These are phyloP conservation scores for Melanotaenia boesemani DNA, from an alignment of 2,797 vertebrate genomes.

Conservation along the genomic window DNA sequence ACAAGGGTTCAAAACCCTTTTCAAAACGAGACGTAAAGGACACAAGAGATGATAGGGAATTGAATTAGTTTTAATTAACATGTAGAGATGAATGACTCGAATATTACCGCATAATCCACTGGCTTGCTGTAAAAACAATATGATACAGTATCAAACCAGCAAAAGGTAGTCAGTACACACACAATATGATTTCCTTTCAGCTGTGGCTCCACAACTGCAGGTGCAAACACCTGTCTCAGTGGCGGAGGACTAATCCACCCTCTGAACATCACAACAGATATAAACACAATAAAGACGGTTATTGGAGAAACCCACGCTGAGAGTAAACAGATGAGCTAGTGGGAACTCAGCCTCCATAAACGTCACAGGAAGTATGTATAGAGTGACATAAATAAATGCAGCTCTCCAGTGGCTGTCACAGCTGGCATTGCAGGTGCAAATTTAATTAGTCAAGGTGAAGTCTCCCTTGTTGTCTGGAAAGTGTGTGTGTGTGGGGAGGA, in stretches of 20 bases:
- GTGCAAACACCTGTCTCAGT: constrained; percentile 28
- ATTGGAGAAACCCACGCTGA: constrained; percentile 56
- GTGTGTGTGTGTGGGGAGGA: neutral
- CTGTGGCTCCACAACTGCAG: constrained; percentile 24
- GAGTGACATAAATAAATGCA: constrained; percentile 85
- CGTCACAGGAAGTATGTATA: constrained; percentile 80
- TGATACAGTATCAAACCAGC: neutral
- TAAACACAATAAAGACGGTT: constrained; percentile 51
- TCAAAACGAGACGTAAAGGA: constrained; percentile 31
- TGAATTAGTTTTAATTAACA: constrained; percentile 16
- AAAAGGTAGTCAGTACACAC: constrained; percentile 1
- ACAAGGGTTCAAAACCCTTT: constrained; percentile 38
- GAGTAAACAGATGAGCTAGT: constrained; percentile 55
- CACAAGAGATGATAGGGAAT: constrained; percentile 12
- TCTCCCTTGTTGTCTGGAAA: constrained; percentile 88
- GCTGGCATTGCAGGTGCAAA: constrained; percentile 91
- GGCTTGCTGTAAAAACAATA: neutral
- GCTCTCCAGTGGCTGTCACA: constrained; percentile 87
- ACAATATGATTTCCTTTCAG: constrained; percentile 17
- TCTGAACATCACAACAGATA: constrained; percentile 34
- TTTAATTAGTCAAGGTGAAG: constrained; percentile 95
- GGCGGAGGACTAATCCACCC: constrained; percentile 8
- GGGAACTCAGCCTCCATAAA: constrained; percentile 74
- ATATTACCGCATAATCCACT: neutral
- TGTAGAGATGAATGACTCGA: neutral